Evolutionary conservation across 2,113 vertebrate genomes (phyloP), one percentile per base, ranked within the genome.

Genomic region (Columbina picui): DNA sequence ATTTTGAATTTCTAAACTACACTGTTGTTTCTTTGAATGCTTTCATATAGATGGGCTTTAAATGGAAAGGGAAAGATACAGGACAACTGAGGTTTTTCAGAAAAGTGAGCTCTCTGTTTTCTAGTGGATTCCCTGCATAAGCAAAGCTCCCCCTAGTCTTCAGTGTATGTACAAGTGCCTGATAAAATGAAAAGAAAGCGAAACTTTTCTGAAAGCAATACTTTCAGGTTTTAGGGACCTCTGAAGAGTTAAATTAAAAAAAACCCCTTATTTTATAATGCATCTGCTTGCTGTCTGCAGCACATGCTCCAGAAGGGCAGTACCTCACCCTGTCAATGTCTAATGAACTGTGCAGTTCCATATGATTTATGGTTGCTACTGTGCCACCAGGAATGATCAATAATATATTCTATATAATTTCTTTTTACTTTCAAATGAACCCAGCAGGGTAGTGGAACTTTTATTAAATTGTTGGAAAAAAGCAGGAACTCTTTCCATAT

Each of bases 351-450:
- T 93, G 68, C 68, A 90, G 70, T 91, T 89, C 91, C 36, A 41
- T 92, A 76, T 88, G 91, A 96, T 94, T 96, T 94, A 91, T 92
- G 67, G 20, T 84, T 96, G 92, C 53, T 88, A 59, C 86, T 96
- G 61, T 87, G 93, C 73, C 82, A 90, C 90, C 50, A 93, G 83
- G 94, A 97, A 87, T 89, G 84, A 96, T 96, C 97, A 96, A 97
- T 97, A 97, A 89, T 87, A 71, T 87, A 94, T 89, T 95, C 87
- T 87, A 71, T 94, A 87, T 96, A 59, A 93, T 97, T 97, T 97
- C 74, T 97, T 95, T 93, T 94, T 94, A 94, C 64, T 97, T 98
- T 53, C 52, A 97, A 95, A 96, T 97, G 87, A 82, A 86, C 95
- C 67, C 97, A 97, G 92, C 94, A 91, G 91, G 95, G 34, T 82